phyloP scores from a whole-genome alignment of 2,113 vertebrate genomes.

The Nesogale talazaci region DNA sequence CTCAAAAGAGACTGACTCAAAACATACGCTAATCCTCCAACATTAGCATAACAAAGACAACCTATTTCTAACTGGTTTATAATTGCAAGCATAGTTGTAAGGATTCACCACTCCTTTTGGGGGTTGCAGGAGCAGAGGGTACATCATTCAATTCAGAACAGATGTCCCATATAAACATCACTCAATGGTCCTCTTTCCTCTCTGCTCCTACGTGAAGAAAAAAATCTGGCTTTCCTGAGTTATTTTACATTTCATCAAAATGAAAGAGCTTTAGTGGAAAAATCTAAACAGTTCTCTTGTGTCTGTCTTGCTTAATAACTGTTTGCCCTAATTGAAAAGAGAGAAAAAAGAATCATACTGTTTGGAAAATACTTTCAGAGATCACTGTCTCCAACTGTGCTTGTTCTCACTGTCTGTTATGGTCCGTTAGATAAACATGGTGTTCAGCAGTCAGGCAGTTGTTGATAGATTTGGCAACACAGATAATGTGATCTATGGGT shows the following conservation, averaged over 20 bases:
- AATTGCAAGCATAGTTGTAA: neutral
- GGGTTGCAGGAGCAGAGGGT: no score
- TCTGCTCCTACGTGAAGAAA: neutral
- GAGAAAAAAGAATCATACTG: constrained; percentile 68
- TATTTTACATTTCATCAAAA: constrained; percentile 80
- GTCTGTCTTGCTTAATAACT: constrained; percentile 83
- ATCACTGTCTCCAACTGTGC: constrained; percentile 81
- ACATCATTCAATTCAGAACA: neutral
- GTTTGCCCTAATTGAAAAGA: constrained; percentile 65
- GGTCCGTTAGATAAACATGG: constrained; percentile 83
- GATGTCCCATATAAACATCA: neutral
- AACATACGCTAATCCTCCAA: neutral
- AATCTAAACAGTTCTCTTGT: constrained; percentile 82
- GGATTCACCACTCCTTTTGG: no score
- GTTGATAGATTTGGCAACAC: constrained; percentile 58
- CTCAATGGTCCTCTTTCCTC: neutral
- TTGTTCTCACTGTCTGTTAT: constrained; percentile 66
- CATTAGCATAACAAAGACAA: neutral
- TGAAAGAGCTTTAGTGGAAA: constrained; percentile 77
- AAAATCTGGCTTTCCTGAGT: constrained; percentile 73
- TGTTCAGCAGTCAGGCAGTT: constrained; percentile 74
- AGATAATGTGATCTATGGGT: constrained; percentile 82
- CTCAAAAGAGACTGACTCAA: neutral
- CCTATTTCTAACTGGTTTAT: neutral
- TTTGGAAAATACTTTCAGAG: constrained; percentile 80